These are phyloP conservation scores for Pterocles orientalis DNA, from an alignment of 2,113 vertebrate species.

Conservation along the genomic window DNA sequence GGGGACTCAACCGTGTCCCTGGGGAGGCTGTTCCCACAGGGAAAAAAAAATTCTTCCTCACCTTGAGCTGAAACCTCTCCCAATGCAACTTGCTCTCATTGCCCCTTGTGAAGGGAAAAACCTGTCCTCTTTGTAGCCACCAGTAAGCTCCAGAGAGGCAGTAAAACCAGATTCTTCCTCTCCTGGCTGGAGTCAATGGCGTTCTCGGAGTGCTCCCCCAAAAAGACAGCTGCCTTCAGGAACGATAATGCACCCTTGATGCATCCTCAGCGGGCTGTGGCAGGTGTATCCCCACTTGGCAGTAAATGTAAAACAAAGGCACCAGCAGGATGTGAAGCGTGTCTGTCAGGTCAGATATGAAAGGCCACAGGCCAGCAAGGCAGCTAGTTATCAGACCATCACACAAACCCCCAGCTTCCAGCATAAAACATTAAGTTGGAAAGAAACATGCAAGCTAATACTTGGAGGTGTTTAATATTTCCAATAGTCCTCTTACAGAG, in stretches of 20 bases:
- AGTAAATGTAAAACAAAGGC: not conserved
- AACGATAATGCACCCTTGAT: not conserved
- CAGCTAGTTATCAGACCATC: not conserved
- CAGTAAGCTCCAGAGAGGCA: not conserved
- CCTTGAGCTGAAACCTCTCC: not conserved
- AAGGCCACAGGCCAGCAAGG: not conserved
- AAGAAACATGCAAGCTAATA: not conserved
- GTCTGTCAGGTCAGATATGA: not conserved
- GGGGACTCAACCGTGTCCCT: not conserved
- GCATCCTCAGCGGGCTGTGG: not conserved
- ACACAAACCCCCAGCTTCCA: not conserved
- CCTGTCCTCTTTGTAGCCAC: not conserved
- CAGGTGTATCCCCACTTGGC: not conserved
- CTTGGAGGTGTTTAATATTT: not conserved
- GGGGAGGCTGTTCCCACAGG: not conserved
- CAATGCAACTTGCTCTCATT: not conserved
- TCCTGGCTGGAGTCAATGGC: not conserved
- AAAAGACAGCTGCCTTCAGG: not conserved
- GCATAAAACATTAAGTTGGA: not conserved
- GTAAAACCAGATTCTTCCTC: not conserved
- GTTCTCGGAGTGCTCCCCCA: not conserved
- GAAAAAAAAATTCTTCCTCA: not conserved
- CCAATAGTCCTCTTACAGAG: not conserved
- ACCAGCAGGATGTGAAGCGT: not conserved
- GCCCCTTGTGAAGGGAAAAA: not conserved